Percentiles rank a stretch among this genome's conserved stretches.
Evolutionary conservation across 2,888 invertebrate genomes (phyloP).

Genomic region (Monoplex corrugatus): DNA sequence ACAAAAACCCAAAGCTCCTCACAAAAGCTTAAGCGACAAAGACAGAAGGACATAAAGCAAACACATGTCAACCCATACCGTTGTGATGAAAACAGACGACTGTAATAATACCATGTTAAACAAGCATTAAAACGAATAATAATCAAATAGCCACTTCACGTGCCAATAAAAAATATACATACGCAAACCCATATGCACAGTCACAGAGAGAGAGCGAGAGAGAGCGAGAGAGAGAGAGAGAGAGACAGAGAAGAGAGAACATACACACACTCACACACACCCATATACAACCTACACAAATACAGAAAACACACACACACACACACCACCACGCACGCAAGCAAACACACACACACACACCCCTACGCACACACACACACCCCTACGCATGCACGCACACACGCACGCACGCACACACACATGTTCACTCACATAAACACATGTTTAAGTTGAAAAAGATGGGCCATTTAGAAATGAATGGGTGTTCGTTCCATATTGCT

Average conservation of each 20-base stretch:
- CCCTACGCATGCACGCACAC: background rate
- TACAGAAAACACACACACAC: too few relatives aligned
- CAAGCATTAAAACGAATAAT: background rate
- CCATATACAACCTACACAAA: too few relatives aligned
- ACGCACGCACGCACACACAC: background rate
- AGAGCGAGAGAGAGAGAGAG: too few relatives aligned
- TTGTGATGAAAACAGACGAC: background rate
- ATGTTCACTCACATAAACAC: background rate
- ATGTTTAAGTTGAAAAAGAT: background rate
- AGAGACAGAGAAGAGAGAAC: too few relatives aligned
- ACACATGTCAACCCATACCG: background rate
- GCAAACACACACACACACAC: too few relatives aligned
- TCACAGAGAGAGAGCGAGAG: background rate
- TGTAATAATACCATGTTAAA: background rate
- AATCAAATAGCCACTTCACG: background rate
- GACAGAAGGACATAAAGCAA: too few relatives aligned
- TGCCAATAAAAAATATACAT: background rate
- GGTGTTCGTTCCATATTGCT: too few relatives aligned
- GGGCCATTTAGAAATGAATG: too few relatives aligned
- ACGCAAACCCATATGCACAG: background rate
- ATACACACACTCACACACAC: too few relatives aligned
- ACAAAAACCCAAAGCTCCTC: background rate
- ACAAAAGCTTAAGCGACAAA: too few relatives aligned
- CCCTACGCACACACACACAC: too few relatives aligned
- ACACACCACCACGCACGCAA: too few relatives aligned